Conservation (phyloP, 2,113 vertebrate genomes). For the Anarhynchus alexandrinus region DNA sequence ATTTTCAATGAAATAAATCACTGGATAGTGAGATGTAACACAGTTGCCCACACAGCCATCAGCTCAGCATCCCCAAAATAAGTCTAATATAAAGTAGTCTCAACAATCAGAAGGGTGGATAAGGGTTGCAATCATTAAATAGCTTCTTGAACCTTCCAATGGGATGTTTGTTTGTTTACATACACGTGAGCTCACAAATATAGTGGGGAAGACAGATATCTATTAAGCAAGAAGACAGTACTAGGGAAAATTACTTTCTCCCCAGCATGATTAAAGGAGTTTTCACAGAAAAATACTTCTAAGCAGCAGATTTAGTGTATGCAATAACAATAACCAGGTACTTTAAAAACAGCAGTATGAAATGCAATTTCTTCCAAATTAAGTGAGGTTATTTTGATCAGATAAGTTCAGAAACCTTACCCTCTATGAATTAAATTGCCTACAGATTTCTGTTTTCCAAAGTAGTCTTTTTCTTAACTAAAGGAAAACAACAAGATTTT, state of each 20-base stretch:
- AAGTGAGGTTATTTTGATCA: conserved; percentile 16
- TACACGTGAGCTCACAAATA: neutral
- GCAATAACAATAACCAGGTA: neutral
- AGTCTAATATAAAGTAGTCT: neutral
- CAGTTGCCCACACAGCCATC: neutral
- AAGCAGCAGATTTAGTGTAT: neutral
- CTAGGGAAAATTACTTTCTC: neutral
- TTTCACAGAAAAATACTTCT: neutral
- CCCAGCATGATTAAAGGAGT: neutral
- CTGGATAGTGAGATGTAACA: neutral
- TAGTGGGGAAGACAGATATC: neutral
- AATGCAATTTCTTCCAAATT: conserved; percentile 26
- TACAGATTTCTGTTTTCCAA: neutral
- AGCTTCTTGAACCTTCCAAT: neutral
- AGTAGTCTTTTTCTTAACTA: neutral
- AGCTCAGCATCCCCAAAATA: neutral
- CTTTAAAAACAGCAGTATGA: neutral
- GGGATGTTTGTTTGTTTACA: neutral
- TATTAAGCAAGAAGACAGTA: neutral
- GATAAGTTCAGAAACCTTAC: neutral
- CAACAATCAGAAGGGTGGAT: neutral
- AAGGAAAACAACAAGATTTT: neutral
- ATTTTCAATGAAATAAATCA: neutral
- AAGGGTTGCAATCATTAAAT: neutral
- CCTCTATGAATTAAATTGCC: neutral